Percentiles rank a stretch among this genome's conserved stretches.
Conservation (phyloP, 2,888 invertebrate species). For the Drosophila setosimentum region DNA sequence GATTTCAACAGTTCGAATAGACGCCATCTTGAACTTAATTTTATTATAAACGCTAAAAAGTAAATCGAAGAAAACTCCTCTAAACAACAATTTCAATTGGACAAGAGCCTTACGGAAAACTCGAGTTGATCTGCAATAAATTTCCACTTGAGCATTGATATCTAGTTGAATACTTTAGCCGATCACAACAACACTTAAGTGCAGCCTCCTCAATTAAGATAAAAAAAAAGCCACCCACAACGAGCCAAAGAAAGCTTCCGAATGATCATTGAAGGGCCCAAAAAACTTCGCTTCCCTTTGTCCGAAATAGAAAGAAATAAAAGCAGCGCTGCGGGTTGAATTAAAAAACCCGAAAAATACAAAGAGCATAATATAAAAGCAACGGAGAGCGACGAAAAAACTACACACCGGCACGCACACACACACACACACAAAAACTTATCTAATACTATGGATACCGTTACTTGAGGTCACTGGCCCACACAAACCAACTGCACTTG, state of each 20-base stretch:
- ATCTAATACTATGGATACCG: slow-evolving; percentile 82
- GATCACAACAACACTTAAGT: slow-evolving; percentile 46
- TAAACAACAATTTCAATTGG: slow-evolving; percentile 8
- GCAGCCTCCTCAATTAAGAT: background rate
- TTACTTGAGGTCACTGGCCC: slow-evolving; percentile 80
- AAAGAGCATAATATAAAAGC: slow-evolving; percentile 22
- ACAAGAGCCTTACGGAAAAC: background rate
- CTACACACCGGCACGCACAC: too few relatives aligned
- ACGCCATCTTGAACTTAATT: background rate
- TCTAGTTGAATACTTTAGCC: slow-evolving; percentile 15
- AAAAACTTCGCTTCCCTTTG: slow-evolving; percentile 24
- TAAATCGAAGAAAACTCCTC: slow-evolving; percentile 13
- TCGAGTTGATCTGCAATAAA: slow-evolving; percentile 37
- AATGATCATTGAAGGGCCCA: slow-evolving; percentile 24
- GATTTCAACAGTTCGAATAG: background rate
- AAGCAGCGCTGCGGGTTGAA: slow-evolving; percentile 37
- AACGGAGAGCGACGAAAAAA: slow-evolving; percentile 25
- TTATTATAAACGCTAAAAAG: background rate
- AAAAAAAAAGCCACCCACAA: background rate
- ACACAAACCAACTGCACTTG: slow-evolving; percentile 66
- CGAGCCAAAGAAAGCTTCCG: slow-evolving; percentile 40
- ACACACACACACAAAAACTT: slow-evolving; percentile 46
- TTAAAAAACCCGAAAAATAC: slow-evolving; percentile 18
- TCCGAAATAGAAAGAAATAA: slow-evolving; percentile 19
- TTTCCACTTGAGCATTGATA: slow-evolving; percentile 32